These are phyloP conservation scores for Mobula birostris DNA, from an alignment of 2,113 vertebrate genomes.

Conservation along the genomic window DNA sequence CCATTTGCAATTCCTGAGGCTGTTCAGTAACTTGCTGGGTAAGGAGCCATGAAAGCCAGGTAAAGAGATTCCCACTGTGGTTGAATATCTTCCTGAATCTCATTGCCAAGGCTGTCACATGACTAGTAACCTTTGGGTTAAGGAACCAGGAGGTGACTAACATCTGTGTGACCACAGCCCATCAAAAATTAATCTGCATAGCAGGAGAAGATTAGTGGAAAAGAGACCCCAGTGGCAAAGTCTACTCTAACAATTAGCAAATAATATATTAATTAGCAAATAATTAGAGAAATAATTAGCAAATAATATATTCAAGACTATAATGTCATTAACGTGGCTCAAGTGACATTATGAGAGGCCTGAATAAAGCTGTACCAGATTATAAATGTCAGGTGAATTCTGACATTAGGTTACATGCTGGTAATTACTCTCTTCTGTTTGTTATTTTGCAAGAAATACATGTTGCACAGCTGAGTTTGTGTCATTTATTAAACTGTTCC, in stretches of 20 bases:
- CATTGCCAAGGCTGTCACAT: neutral
- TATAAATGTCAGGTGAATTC: neutral
- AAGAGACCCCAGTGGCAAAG: neutral
- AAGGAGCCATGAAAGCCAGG: neutral
- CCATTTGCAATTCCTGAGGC: neutral
- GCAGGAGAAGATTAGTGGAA: neutral
- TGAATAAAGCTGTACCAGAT: neutral
- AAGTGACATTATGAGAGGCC: neutral
- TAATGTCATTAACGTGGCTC: neutral
- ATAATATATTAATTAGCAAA: neutral
- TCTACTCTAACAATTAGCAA: neutral
- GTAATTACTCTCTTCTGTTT: constrained; percentile 18
- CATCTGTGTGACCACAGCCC: neutral
- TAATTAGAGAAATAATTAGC: neutral
- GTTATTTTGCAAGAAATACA: neutral
- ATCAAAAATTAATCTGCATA: neutral
- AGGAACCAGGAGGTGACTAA: neutral
- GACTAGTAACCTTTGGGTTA: neutral
- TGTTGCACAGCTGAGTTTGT: neutral
- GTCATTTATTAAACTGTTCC: neutral
- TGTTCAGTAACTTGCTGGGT: neutral
- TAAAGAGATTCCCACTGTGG: neutral
- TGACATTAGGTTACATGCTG: constrained; percentile 7
- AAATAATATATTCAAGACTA: neutral
- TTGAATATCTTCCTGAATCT: neutral